These are phyloP conservation scores for Ametastegia equiseti DNA, from an alignment of 2,888 invertebrate genomes.

Conservation along the genomic window DNA sequence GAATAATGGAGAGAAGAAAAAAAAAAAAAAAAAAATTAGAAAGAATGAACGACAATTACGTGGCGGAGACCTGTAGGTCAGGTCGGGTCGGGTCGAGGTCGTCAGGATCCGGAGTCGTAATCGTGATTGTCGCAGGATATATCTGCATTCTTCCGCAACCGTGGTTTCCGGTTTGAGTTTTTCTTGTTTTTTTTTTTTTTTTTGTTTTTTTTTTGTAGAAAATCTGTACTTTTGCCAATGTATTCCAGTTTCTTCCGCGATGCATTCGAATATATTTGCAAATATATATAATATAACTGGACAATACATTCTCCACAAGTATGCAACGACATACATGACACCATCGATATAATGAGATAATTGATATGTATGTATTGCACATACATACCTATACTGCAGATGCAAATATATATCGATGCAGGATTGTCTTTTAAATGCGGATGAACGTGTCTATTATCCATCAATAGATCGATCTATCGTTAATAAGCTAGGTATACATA, in stretches of 20 bases:
- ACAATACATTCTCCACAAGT: too few relatives aligned
- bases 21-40: background rate
- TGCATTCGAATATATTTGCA: background rate
- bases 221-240: too few relatives aligned
- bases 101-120: constrained; percentile 1
- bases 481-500: too few relatives aligned
- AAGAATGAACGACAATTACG: background rate
- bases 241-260: background rate
- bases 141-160: background rate
- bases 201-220: background rate
- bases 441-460: too few relatives aligned
- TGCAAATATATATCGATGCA: too few relatives aligned
- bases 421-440: too few relatives aligned
- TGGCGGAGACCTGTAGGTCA: background rate
- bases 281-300: background rate
- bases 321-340: too few relatives aligned
- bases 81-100: constrained; percentile 16
- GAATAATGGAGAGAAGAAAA: too few relatives aligned
- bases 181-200: background rate
- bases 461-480: too few relatives aligned
- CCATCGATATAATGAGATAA: too few relatives aligned
- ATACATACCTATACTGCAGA: too few relatives aligned
- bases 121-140: background rate
- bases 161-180: background rate
- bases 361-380: too few relatives aligned